Base-by-base conservation (phyloP, 2,113 vertebrate species). In the Acanthochromis polyacanthus region DNA sequence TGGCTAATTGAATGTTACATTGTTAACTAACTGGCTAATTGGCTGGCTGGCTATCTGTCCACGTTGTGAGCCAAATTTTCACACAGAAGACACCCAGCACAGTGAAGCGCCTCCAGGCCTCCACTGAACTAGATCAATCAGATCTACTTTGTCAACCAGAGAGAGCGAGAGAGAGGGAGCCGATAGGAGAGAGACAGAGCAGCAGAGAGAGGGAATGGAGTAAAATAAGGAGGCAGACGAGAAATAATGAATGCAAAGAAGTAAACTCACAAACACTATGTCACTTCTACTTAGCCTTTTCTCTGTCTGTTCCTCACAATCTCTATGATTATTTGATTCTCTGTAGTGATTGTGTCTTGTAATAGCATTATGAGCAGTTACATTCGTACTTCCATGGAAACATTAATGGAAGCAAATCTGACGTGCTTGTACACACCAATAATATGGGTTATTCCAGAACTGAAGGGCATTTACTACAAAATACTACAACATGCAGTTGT, bases 101-200 rank as follows among this genome's bases (percentile, higher is more conserved):
- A 71, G 50, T 62, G 56, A 63, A 66, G 50, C 55, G 23, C 32
- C 89, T 85, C 72, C 76, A 56, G 90, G 90, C 84, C 79, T 70
- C 30, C 52, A 53, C 76, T 92, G 92, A 92, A 92, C 91, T 89
- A 90, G 78, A 92, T 92, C 89, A 91, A 92, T 93, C 92, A 91
- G 81, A 87, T 89, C 73, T 63, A 81, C 76, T 92, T 82, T 82
- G 88, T 92, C 90, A 93, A 81, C 46, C 38, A 62, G 43, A 60
- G 28, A 45, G 28, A 45, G 61, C n/a, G 10, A 25, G 20, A 43
- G 36, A 32, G 17, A 48, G 55, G 23, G 50, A 43, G 32, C 7
- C 7, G 32, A 36, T 36, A 12, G 40, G 4, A 56, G n/a, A 11
- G 17, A 43, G 32, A 12, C 28, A 5, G 60, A 12, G 23, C 32